phyloP scores from a whole-genome alignment of 2,797 vertebrate species.

The Microctenopoma stevenorrisi region DNA sequence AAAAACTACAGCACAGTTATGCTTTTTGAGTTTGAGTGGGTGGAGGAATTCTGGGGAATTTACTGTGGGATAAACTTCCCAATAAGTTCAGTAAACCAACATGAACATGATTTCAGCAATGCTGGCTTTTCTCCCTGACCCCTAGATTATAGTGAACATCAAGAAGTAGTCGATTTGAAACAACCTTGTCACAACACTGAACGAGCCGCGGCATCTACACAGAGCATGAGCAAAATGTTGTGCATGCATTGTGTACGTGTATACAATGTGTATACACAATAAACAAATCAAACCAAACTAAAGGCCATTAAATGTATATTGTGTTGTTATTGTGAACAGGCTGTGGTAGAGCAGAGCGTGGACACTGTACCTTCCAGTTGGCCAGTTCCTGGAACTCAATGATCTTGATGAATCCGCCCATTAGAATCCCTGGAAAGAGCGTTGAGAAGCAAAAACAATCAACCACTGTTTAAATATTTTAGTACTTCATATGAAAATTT shows the following conservation, averaged over 20 bases:
- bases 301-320: background rate
- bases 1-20: conserved; percentile 17
- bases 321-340: background rate
- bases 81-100: conserved; percentile 12
- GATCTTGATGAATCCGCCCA: conserved; percentile 98
- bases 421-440: conserved; percentile 91
- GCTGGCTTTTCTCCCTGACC: background rate
- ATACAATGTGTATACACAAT: no score
- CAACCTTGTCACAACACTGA: background rate
- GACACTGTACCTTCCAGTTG: conserved; percentile 94
- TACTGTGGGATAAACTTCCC: conserved; percentile 5
- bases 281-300: no score
- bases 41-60: conserved; percentile 6
- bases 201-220: background rate
- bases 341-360: background rate
- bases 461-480: conserved; percentile 41
- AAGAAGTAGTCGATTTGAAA: conserved; percentile 7
- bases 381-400: conserved; percentile 97
- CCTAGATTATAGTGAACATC: background rate
- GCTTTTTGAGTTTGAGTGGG: background rate
- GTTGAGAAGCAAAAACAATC: conserved; percentile 29
- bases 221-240: background rate
- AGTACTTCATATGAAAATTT: conserved; percentile 21
- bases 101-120: background rate
- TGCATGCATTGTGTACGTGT: background rate